Evolutionary conservation across 2,797 vertebrate genomes (phyloP).

Genomic region (Helicolenus hilgendorfi): DNA sequence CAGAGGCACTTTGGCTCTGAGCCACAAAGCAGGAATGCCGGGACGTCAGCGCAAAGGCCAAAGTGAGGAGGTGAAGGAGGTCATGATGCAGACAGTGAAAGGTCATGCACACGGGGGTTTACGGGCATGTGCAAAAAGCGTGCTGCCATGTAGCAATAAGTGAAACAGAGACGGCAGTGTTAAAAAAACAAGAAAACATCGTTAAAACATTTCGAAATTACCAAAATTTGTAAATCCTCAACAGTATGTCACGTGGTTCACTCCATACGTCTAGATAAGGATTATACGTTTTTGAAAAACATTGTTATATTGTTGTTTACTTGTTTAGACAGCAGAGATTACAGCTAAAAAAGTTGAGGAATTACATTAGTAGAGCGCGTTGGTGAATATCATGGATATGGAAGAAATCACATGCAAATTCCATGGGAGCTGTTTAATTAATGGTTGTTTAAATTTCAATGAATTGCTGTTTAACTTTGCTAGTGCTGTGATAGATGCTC

Average conservation of each 20-base stretch:
- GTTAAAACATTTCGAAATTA: too few relatives aligned
- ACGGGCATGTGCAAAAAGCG: neutral
- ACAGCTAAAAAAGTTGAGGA: too few relatives aligned
- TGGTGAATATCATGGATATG: neutral
- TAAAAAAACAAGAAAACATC: neutral
- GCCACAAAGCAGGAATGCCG: slow-evolving; percentile 14
- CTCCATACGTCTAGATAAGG: too few relatives aligned
- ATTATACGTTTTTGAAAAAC: too few relatives aligned
- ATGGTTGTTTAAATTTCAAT: neutral
- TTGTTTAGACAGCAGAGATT: too few relatives aligned
- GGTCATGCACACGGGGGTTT: neutral
- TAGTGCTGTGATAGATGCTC: neutral
- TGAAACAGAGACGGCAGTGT: neutral
- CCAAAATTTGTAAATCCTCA: neutral
- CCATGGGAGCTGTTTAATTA: neutral
- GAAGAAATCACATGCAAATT: neutral
- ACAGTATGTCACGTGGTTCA: too few relatives aligned
- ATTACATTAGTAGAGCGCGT: neutral
- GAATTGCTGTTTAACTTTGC: neutral
- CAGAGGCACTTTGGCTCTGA: slow-evolving; percentile 15
- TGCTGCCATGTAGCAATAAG: neutral
- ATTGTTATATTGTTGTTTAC: too few relatives aligned
- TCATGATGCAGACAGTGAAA: slow-evolving; percentile 1
- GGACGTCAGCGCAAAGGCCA: slow-evolving; percentile 2
- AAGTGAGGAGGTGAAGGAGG: neutral